A percentile compares a stretch with the other conserved stretches of the same genome.
Conservation (phyloP, 30 jellyfish, hydroid and myxozoan species). For the Aurelia aurita region DNA sequence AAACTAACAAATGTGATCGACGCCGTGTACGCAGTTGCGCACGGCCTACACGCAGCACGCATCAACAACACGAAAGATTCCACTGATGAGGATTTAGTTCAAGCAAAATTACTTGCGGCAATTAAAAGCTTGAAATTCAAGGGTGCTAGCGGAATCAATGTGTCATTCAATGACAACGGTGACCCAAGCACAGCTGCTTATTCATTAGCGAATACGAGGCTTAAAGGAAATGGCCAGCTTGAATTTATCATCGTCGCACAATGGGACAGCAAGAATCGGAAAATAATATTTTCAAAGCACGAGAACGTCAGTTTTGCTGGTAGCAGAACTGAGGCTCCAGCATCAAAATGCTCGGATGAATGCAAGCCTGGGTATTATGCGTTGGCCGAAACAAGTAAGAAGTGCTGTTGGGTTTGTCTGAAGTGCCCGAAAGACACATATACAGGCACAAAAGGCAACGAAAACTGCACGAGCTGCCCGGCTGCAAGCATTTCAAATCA, state of each 20-base stretch:
- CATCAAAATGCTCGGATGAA: slow-evolving; percentile 68
- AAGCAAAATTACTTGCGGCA: slow-evolving; percentile 15
- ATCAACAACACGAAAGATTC: background rate
- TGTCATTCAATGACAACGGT: slow-evolving; percentile 59
- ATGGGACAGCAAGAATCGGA: slow-evolving; percentile 58
- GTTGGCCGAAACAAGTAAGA: slow-evolving; percentile 21
- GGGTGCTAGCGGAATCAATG: slow-evolving; percentile 54
- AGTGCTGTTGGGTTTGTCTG: slow-evolving; percentile 81
- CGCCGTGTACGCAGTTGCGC: slow-evolving; percentile 70
- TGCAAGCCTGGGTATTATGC: slow-evolving; percentile 75
- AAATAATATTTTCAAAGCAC: slow-evolving; percentile 6
- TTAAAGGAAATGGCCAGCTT: slow-evolving; percentile 10
- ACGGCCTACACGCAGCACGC: slow-evolving; percentile 31
- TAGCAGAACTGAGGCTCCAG: slow-evolving; percentile 30
- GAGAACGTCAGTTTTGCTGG: slow-evolving; percentile 37
- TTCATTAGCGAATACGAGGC: slow-evolving; percentile 52
- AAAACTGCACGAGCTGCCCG: slow-evolving; percentile 53
- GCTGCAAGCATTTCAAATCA: slow-evolving; percentile 13
- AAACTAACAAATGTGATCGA: slow-evolving; percentile 64
- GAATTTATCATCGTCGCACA: slow-evolving; percentile 38
- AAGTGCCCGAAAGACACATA: slow-evolving; percentile 71
- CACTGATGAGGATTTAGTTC: background rate
- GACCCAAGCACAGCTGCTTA: slow-evolving; percentile 70
- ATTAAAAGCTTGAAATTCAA: slow-evolving; percentile 40
- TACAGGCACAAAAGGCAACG: slow-evolving; percentile 31